phyloP scores from a whole-genome alignment of 2,888 invertebrate genomes.

The Octodonta nipae region DNA sequence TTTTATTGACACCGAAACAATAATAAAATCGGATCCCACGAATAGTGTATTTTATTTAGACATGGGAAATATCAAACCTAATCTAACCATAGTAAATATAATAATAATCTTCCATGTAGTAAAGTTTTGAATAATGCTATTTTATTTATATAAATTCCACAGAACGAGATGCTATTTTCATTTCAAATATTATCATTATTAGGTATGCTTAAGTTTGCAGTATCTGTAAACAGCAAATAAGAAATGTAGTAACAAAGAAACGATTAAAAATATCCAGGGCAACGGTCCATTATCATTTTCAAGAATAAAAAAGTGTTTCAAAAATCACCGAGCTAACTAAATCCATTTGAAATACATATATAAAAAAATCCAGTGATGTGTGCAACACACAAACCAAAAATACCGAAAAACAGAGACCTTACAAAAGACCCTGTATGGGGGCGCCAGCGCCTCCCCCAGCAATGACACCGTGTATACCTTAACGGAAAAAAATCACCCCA shows the following conservation, averaged over 20 bases:
- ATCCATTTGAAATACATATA: no score
- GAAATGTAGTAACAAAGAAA: constrained; percentile 9
- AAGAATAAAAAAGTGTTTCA: no score
- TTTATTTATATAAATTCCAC: no score
- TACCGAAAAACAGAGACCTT: not conserved
- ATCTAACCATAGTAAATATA: constrained; percentile 21
- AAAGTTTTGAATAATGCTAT: constrained; percentile 6
- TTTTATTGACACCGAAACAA: constrained; percentile 23
- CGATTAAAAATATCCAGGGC: constrained; percentile 6
- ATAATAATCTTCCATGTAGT: no score
- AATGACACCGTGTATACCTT: no score
- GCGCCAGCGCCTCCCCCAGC: no score
- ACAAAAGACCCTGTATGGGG: no score
- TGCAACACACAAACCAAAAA: constrained; percentile 4
- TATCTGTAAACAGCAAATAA: constrained; percentile 16
- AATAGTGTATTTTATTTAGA: constrained; percentile 13
- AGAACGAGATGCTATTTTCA: no score
- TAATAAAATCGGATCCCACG: constrained; percentile 24
- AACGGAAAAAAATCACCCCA: no score
- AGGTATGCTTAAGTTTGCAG: constrained; percentile 12
- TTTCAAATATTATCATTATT: constrained; percentile 5
- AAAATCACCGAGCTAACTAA: no score
- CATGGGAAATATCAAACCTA: constrained; percentile 19
- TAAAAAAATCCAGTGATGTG: constrained; percentile 9
- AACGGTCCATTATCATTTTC: no score